Base-by-base conservation (phyloP, 2,888 invertebrate species). In the Micoletzkya japonica region DNA sequence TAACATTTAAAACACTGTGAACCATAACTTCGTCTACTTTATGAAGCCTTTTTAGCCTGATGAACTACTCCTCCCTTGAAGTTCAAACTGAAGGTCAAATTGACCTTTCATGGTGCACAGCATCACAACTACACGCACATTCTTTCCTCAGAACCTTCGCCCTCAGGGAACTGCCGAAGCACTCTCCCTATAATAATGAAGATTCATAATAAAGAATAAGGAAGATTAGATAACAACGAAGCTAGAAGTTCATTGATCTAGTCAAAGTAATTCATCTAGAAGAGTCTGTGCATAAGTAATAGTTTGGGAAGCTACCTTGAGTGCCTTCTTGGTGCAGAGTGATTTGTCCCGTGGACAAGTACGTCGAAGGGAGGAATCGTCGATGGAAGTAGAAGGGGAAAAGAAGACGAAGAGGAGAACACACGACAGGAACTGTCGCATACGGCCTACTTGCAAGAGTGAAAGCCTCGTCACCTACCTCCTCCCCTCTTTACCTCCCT, bases 131-230 rank as follows among this genome's bases (percentile, higher is more conserved):
- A 59, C 81, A 81, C 14, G 63, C 70, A 54, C 81, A 81, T 26
- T 77, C 75, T 60, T 74, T 78, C 63, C 75, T 73, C 39, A 81
- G 74, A 24, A 81, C 61, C 10, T 71, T 63, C 7, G 79, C 76
- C 56, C 75, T 77, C 66, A 80, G 60, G 4, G 79, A 76, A 14
- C 44, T 73, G 17, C 81, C 81, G 57, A 77, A 81, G 37, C 81
- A 81, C 20, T 74, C 72, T 36, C 81, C 81, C 72, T 75, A 44
- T 34, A 72, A 44, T 24, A 52, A 61, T n/a, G 30, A 20, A n/a
- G 6, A 49, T 26, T 30, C 14, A 20, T 6, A n/a, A 61, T 17
- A 17, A n/a, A 1, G 20, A 2, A 24, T 7, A 37, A 26, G 2
- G 34, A 30, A 59, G 32, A 57, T 20, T 34, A 57, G 32, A 28